phyloP scores from a whole-genome alignment of 2,888 invertebrate genomes.

The Beris morrisii region DNA sequence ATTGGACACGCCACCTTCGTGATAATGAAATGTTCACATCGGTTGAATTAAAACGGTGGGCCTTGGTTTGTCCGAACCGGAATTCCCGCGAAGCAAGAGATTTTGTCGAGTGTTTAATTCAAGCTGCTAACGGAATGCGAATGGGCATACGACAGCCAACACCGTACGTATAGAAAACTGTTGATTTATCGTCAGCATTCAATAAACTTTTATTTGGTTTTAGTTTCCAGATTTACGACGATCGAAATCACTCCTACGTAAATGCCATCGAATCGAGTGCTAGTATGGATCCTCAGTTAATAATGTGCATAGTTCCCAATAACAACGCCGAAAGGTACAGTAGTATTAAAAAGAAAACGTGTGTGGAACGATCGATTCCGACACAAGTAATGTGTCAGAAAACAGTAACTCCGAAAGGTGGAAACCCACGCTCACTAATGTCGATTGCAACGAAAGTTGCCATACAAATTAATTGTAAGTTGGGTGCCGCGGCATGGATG shows the following conservation, averaged over 20 bases:
- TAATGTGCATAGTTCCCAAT: conserved; percentile 70
- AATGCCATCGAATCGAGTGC: conserved; percentile 63
- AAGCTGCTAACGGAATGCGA: conserved; percentile 57
- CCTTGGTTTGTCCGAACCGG: conserved; percentile 49
- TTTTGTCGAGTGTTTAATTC: conserved; percentile 50
- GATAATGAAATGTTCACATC: conserved; percentile 54
- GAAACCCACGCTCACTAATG: conserved; percentile 59
- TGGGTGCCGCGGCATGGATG: conserved; percentile 90
- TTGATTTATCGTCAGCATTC: neutral
- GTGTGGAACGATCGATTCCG: conserved; percentile 71
- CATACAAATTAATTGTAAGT: conserved; percentile 90
- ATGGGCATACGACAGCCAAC: conserved; percentile 56
- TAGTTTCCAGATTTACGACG: conserved; percentile 58
- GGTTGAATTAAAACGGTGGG: conserved; percentile 53
- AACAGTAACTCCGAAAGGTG: conserved; percentile 48
- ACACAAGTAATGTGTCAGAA: conserved; percentile 61
- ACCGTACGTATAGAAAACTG: conserved; percentile 42
- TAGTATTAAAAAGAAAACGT: conserved; percentile 85
- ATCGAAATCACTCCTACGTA: conserved; percentile 64
- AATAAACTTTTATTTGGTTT: conserved; percentile 6
- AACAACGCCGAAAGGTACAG: conserved; percentile 77
- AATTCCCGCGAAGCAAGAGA: conserved; percentile 47
- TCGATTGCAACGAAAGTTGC: conserved; percentile 90
- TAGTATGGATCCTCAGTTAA: conserved; percentile 63
- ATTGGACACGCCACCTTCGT: conserved; percentile 76